Conservation (phyloP, 1,140 invertebrate species). For the Dendrolimus punctatus region DNA sequence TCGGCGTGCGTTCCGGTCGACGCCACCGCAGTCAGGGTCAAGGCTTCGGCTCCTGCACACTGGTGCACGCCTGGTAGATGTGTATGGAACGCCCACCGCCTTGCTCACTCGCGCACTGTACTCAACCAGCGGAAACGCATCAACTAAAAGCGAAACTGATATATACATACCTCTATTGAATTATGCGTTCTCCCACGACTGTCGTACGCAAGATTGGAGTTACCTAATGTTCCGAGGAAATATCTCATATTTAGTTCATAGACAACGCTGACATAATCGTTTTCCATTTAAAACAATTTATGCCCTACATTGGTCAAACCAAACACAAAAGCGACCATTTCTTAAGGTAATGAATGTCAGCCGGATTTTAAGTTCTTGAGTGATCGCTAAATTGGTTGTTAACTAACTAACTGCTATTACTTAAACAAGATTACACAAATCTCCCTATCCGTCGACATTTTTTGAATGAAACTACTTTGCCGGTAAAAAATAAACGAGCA, state of each 20-base stretch:
- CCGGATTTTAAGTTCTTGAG: slow-evolving; percentile 18
- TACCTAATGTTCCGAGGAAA: background rate
- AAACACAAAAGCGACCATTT: slow-evolving; percentile 9
- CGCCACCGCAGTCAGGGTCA: slow-evolving; percentile 67
- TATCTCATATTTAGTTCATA: background rate
- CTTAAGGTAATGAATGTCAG: slow-evolving; percentile 26
- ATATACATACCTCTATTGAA: slow-evolving; percentile 12
- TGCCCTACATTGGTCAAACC: slow-evolving; percentile 8
- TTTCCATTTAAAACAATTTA: slow-evolving; percentile 4
- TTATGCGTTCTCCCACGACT: slow-evolving; percentile 34
- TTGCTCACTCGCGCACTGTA: slow-evolving; percentile 21
- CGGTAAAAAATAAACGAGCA: slow-evolving; percentile 60
- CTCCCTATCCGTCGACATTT: slow-evolving; percentile 58
- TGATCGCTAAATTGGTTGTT: slow-evolving; percentile 39
- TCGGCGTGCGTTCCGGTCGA: slow-evolving; percentile 66
- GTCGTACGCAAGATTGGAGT: slow-evolving; percentile 8
- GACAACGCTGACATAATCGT: background rate
- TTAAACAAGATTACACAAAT: slow-evolving; percentile 69
- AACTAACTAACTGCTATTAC: slow-evolving; percentile 41
- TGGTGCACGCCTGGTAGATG: slow-evolving; percentile 54
- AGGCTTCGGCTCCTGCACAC: slow-evolving; percentile 61
- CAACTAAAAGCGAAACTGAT: slow-evolving; percentile 49
- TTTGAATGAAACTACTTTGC: slow-evolving; percentile 63
- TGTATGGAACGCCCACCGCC: slow-evolving; percentile 24
- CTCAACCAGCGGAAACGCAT: slow-evolving; percentile 36